These are phyloP conservation scores for Chromis chromis DNA, from an alignment of 2,797 vertebrate species.

Conservation along the genomic window DNA sequence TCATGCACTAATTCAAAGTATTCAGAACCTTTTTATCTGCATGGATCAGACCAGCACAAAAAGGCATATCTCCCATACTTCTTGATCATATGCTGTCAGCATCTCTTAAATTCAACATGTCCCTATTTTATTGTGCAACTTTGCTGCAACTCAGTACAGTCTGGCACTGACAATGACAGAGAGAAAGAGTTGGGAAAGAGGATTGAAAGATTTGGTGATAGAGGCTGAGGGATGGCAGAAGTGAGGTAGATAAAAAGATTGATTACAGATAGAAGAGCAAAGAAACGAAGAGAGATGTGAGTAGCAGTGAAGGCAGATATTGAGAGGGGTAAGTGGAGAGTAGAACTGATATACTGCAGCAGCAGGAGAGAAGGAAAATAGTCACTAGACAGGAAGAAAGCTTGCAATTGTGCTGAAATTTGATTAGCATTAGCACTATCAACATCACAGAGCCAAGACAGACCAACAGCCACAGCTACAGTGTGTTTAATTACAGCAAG, in stretches of 20 bases:
- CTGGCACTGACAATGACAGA: constrained; percentile 7
- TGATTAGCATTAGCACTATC: neutral
- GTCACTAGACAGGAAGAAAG: too few species aligned
- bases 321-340: constrained; percentile 24
- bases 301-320: constrained; percentile 8
- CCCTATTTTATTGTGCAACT: constrained; percentile 5
- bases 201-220: constrained; percentile 28
- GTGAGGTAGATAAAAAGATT: constrained; percentile 44
- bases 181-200: neutral
- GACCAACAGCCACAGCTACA: neutral
- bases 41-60: neutral
- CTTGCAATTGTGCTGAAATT: neutral
- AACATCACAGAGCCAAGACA: neutral
- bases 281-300: constrained; percentile 24
- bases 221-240: constrained; percentile 25
- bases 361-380: neutral
- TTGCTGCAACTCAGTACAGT: constrained; percentile 18
- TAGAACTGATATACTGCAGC: constrained; percentile 1
- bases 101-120: neutral
- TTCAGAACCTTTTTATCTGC: neutral
- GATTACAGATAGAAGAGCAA: constrained; percentile 32
- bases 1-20: neutral
- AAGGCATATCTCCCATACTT: constrained; percentile 1
- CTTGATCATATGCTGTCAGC: constrained; percentile 7
- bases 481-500: constrained; percentile 26